These are phyloP conservation scores for Hemicentrotus pulcherrimus DNA, from an alignment of 35 echinoderm and acorn worm genomes.

Conservation along the genomic window DNA sequence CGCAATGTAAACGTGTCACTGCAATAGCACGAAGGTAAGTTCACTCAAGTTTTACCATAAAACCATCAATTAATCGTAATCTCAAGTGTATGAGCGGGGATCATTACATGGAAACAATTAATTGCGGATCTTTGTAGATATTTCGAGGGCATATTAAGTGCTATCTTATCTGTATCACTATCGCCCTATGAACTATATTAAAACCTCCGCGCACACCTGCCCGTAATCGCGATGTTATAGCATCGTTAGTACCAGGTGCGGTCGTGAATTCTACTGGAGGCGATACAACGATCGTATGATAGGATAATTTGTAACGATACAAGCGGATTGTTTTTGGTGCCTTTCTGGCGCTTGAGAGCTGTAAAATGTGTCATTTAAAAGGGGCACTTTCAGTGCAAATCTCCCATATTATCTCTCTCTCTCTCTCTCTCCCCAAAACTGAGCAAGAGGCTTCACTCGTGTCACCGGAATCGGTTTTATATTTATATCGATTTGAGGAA, in stretches of 20 bases:
- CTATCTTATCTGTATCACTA: background rate
- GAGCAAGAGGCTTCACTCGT: background rate
- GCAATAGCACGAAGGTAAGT: no score
- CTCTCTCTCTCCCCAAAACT: background rate
- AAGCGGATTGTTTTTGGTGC: background rate
- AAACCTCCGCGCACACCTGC: background rate
- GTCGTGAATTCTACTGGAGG: background rate
- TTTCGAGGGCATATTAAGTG: background rate
- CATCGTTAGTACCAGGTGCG: background rate
- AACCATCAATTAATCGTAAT: background rate
- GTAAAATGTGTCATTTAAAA: background rate
- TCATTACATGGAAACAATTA: background rate
- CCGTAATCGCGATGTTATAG: background rate
- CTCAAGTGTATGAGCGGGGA: background rate
- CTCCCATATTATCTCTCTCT: background rate
- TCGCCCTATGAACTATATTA: background rate
- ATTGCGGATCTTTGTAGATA: background rate
- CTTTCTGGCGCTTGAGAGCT: background rate
- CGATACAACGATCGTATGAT: no score
- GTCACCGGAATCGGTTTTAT: background rate
- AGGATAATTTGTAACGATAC: background rate
- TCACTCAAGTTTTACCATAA: background rate
- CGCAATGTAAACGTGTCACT: no score
- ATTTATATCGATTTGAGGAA: no score
- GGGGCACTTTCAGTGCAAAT: background rate